Evolutionary conservation across 2,888 invertebrate genomes (phyloP), one percentile per base, ranked within the genome.

Genomic region (Noctua comes): DNA sequence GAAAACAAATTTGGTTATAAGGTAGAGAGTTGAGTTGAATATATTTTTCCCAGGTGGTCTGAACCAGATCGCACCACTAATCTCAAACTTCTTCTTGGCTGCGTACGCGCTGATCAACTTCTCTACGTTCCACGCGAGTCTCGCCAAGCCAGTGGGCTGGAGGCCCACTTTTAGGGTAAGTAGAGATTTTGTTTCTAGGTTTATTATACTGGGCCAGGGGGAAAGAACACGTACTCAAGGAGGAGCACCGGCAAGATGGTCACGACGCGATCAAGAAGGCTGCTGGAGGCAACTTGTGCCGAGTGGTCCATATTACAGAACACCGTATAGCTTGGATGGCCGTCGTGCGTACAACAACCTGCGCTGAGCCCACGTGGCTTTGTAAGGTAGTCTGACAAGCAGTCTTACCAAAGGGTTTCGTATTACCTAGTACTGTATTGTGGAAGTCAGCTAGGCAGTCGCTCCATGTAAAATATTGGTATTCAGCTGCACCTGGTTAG

Each of bases 31-130:
- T 64, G 10, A 62, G 36, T 21, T 64, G 5, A 31, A 10, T 5
- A 16, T 59, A 21, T 31, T 79, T 24, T 81, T 97, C 92, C 85
- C 96, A 98, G 99, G 98, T 83, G 98, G 99, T 91, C 95, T 99
- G 78, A 99, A 99, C 92, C 97, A 98, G 84, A 99, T 99, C 88
- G 99, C 99, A 13, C 99, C 99, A 24, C 95, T 99, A 86, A 99
- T 99, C 88, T 99, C 99, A 21, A 99, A 99, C 94, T 99, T 99
- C 96, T 99, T 99, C 97, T 96, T 99, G 91, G 99, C 99, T 70
- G 99, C 99, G 46, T 99, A 99, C 92, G 99, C 99, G 79, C 97
- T 99, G 79, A 98, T 99, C 89, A 99, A 99, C 97, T 99, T 99
- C 94, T 99, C 99, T 68, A 99, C 99, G 68, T 99, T 99, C 95